A percentile compares a stretch with the other conserved stretches of the same genome.
These are phyloP conservation scores for Cydia fagiglandana DNA, from an alignment of 1,140 invertebrate genomes.

Conservation along the genomic window DNA sequence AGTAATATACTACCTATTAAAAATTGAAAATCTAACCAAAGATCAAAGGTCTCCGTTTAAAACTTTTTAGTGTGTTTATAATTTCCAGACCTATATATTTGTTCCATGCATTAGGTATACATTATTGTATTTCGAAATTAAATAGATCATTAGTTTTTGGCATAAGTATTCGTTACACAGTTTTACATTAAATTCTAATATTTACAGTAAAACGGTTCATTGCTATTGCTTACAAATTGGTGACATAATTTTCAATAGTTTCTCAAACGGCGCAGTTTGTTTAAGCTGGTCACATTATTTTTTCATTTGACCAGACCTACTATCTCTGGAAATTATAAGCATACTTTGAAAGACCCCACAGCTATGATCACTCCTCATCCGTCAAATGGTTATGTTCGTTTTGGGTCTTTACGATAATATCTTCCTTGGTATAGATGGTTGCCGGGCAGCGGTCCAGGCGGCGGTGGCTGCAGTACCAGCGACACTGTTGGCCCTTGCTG, in stretches of 20 bases:
- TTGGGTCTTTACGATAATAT: conserved; percentile 45
- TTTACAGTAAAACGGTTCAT: no score
- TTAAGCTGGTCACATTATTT: not conserved
- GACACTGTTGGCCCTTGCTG: not conserved
- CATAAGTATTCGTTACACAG: no score
- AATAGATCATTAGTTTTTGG: no score
- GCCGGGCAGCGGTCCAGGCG: conserved; percentile 38
- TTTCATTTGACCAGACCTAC: not conserved
- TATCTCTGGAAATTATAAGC: not conserved
- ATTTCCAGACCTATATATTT: no score
- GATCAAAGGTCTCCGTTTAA: no score
- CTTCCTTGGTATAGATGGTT: conserved; percentile 41
- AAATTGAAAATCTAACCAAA: no score
- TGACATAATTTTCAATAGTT: not conserved
- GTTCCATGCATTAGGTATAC: no score
- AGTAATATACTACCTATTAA: no score
- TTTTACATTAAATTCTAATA: no score
- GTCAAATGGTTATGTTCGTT: conserved; percentile 42
- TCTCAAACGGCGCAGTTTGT: not conserved
- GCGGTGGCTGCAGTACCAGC: conserved; percentile 41
- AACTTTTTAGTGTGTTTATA: no score
- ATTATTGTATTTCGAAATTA: no score
- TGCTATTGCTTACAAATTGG: no score
- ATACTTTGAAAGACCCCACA: not conserved
- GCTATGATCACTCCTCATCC: not conserved